A percentile compares a stretch with the other conserved stretches of the same genome.
Evolutionary conservation across 2,888 invertebrate genomes (phyloP).

Genomic region (Ethmia dodecea): DNA sequence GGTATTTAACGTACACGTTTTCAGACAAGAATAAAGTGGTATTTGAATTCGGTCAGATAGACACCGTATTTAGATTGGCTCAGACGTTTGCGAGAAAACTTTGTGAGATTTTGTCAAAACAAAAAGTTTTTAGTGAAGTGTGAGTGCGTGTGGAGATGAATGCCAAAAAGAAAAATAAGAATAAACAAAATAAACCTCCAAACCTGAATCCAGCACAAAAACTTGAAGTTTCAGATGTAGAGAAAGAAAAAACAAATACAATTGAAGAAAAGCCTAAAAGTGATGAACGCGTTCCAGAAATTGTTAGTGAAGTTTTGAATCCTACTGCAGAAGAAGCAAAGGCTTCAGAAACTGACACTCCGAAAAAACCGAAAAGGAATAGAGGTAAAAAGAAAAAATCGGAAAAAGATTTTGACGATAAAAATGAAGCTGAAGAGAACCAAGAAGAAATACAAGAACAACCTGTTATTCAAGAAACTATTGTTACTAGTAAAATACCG

Average conservation of each 20-base stretch:
- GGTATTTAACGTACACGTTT: slow-evolving; percentile 44
- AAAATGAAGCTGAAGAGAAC: slow-evolving; percentile 23
- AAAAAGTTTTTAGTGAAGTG: not conserved
- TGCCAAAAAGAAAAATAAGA: slow-evolving; percentile 59
- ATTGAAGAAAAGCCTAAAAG: slow-evolving; percentile 16
- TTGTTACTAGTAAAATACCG: slow-evolving; percentile 1
- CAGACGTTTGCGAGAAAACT: slow-evolving; percentile 32
- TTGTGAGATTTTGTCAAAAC: not conserved
- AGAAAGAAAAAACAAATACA: slow-evolving; percentile 20
- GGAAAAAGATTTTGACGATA: slow-evolving; percentile 24
- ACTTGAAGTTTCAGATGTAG: slow-evolving; percentile 22
- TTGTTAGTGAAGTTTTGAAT: slow-evolving; percentile 26
- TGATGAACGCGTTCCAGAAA: slow-evolving; percentile 32
- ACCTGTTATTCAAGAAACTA: not conserved
- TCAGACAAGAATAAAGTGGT: slow-evolving; percentile 56
- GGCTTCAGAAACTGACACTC: slow-evolving; percentile 32
- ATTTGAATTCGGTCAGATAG: slow-evolving; percentile 57
- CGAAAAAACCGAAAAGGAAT: slow-evolving; percentile 68
- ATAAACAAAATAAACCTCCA: slow-evolving; percentile 38
- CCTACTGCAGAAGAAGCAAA: slow-evolving; percentile 15
- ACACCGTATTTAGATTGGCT: slow-evolving; percentile 53
- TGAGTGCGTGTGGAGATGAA: slow-evolving; percentile 38
- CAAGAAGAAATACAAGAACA: slow-evolving; percentile 17
- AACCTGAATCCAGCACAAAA: slow-evolving; percentile 29
- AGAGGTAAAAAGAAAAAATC: slow-evolving; percentile 62